These are phyloP conservation scores for Thymallus thymallus DNA, from an alignment of 2,113 vertebrate genomes.

Conservation along the genomic window DNA sequence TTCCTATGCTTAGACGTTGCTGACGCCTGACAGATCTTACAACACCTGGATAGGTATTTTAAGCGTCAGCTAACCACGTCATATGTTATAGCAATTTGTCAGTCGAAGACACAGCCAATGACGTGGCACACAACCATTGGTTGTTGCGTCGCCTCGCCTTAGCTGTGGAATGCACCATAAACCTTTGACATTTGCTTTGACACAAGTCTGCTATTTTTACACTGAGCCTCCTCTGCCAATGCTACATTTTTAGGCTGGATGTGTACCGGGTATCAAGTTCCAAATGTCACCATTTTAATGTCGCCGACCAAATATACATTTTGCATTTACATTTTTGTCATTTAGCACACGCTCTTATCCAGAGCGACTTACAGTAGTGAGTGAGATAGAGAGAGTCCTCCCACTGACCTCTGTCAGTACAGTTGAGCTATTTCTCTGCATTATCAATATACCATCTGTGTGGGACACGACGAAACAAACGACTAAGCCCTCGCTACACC, in stretches of 20 bases:
- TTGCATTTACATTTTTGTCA: not conserved
- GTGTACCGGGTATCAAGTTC: constrained; percentile 40
- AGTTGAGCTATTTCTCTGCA: constrained; percentile 22
- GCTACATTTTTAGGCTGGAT: constrained; percentile 26
- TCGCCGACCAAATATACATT: constrained; percentile 40
- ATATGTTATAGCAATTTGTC: no score
- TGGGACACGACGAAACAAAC: constrained; percentile 43
- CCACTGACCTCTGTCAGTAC: constrained; percentile 40
- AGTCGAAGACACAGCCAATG: no score
- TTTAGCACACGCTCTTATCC: no score
- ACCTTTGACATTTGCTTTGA: constrained; percentile 58
- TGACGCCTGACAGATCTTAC: no score
- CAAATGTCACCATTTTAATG: constrained; percentile 44
- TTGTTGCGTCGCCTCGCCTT: no score
- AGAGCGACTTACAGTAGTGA: no score
- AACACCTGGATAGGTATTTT: no score
- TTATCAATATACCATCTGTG: constrained; percentile 49
- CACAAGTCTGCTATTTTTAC: constrained; percentile 54
- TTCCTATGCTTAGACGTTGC: no score
- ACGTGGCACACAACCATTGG: no score
- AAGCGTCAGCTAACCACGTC: no score
- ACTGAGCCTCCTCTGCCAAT: constrained; percentile 36
- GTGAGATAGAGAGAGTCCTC: not conserved
- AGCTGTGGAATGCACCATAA: not conserved
- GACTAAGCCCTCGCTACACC: constrained; percentile 34